phyloP scores from a whole-genome alignment of 2,888 invertebrate genomes.

The Cheilosia urbana region DNA sequence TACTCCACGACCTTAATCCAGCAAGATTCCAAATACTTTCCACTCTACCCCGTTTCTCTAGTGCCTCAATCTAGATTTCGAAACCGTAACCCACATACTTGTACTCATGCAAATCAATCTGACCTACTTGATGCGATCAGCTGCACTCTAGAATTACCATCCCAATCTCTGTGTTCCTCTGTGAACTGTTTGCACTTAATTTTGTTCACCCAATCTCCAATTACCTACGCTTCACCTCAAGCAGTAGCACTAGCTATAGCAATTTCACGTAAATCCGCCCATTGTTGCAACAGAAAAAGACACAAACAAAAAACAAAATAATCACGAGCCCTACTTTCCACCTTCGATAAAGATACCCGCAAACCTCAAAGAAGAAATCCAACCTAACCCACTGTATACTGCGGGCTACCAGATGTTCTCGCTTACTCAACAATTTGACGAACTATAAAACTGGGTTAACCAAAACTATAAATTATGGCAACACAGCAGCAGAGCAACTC shows the following conservation, averaged over 20 bases:
- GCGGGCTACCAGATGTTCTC: conserved; percentile 38
- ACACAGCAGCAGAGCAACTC: conserved; percentile 3
- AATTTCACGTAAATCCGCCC: conserved; percentile 14
- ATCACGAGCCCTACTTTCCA: conserved; percentile 46
- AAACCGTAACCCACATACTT: no score
- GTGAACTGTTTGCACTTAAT: conserved; percentile 11
- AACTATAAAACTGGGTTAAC: conserved; percentile 59
- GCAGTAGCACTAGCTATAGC: conserved; percentile 1
- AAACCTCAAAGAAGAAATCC: conserved; percentile 34
- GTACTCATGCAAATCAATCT: conserved; percentile 52
- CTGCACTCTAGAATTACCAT: conserved; percentile 27
- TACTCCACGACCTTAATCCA: no score
- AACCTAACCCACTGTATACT: conserved; percentile 10
- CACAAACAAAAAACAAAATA: conserved; percentile 17
- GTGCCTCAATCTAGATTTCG: no score
- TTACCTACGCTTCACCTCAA: conserved; percentile 24
- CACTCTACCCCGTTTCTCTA: no score
- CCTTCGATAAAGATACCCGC: conserved; percentile 15
- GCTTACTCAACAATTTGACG: conserved; percentile 56
- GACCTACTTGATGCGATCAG: conserved; percentile 54
- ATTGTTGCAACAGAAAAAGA: conserved; percentile 28
- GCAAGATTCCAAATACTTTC: no score
- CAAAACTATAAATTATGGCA: conserved; percentile 43
- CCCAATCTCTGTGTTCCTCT: conserved; percentile 5
- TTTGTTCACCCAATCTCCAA: conserved; percentile 26